A percentile compares a stretch with the other conserved stretches of the same genome.
Conservation (phyloP, 2,113 vertebrate species). For the Bubo blakistoni region DNA sequence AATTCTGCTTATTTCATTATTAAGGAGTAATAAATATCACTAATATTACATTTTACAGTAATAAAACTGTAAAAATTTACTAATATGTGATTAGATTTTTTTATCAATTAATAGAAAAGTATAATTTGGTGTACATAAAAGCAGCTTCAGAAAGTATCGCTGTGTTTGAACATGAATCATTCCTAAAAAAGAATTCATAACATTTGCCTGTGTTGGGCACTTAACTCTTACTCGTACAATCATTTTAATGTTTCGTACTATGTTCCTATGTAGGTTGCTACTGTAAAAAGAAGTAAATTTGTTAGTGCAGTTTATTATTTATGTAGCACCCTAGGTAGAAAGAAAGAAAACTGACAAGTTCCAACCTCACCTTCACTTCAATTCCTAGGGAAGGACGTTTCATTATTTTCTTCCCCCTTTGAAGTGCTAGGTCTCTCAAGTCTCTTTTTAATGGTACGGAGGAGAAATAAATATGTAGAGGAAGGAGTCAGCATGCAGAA, state of each 20-base stretch:
- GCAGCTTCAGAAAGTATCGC: not conserved
- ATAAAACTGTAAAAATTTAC: not conserved
- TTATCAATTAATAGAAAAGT: not conserved
- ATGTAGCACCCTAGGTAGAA: not conserved
- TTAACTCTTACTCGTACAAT: not conserved
- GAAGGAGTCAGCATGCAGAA: not conserved
- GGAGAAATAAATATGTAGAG: not conserved
- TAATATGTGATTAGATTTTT: not conserved
- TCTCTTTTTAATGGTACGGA: not conserved
- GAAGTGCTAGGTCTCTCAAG: constrained; percentile 27
- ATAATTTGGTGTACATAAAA: not conserved
- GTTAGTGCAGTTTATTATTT: constrained; percentile 16
- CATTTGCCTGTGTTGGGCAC: not conserved
- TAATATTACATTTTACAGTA: not conserved
- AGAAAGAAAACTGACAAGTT: constrained; percentile 1
- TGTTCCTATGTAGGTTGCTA: not conserved
- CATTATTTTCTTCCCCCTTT: not conserved
- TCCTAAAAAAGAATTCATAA: not conserved
- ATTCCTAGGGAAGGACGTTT: not conserved
- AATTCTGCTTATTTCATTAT: not conserved
- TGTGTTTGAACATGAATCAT: not conserved
- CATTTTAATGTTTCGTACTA: not conserved
- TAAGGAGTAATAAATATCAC: not conserved
- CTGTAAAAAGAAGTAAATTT: not conserved
- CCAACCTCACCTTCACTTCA: not conserved